Evolutionary conservation across 2,888 invertebrate species (phyloP).

Genomic region (Sabatieria punctata): DNA sequence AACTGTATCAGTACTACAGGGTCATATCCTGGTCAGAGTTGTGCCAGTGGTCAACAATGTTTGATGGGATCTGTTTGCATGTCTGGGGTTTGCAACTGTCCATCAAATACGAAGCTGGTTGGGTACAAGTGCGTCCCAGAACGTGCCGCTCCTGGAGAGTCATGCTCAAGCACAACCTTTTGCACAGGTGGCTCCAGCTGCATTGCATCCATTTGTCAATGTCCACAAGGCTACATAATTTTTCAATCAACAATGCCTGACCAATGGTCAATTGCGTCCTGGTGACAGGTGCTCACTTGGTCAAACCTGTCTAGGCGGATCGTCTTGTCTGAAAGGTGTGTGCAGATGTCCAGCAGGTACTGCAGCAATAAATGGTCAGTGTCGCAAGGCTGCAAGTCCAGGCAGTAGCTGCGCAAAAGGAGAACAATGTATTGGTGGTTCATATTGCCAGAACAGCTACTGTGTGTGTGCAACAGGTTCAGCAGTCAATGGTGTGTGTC

Average conservation of each 20-base stretch:
- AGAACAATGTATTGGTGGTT: slow-evolving; percentile 1
- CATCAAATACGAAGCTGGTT: background rate
- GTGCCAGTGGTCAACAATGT: slow-evolving; percentile 1
- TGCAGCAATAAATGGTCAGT: background rate
- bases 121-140: background rate
- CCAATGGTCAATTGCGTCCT: background rate
- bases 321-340: background rate
- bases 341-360: slow-evolving; percentile 2
- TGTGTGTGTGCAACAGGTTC: background rate
- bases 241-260: background rate
- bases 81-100: background rate
- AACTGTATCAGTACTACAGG: background rate
- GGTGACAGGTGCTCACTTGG: background rate
- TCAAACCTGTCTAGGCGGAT: background rate
- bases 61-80: background rate
- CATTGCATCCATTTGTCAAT: background rate
- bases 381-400: background rate
- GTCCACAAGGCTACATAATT: background rate
- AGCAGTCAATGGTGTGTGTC: background rate
- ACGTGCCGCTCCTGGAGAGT: background rate
- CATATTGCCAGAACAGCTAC: background rate
- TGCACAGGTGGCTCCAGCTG: slow-evolving; percentile 1
- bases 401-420: background rate
- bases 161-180: no score
- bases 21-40: slow-evolving; percentile 1